Conservation (phyloP, 2,888 invertebrate species). For the Nephrotoma flavescens region DNA sequence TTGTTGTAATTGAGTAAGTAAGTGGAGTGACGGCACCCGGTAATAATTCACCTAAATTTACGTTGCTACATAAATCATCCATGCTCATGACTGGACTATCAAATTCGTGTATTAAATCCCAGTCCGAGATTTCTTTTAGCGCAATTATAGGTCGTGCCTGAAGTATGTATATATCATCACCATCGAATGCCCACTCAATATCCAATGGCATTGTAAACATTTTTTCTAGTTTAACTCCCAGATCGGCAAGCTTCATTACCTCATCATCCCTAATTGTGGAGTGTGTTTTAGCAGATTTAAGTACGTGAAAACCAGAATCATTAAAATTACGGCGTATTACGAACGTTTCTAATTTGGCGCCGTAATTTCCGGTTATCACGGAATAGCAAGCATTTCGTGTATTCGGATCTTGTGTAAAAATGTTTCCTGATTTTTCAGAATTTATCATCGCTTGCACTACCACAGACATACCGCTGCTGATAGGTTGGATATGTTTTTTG, state of each 20-base stretch:
- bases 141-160: conserved; percentile 70
- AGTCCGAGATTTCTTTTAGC: conserved; percentile 55
- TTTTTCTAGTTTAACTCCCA: conserved; percentile 46
- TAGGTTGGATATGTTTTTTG: conserved; percentile 56
- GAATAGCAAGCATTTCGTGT: conserved; percentile 42
- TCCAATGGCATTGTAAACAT: conserved; percentile 56
- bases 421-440: conserved; percentile 58
- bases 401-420: conserved; percentile 68
- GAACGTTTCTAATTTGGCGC: conserved; percentile 8
- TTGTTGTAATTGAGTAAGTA: conserved; percentile 27
- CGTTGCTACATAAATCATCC: conserved; percentile 49
- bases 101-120: conserved; percentile 64
- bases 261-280: not conserved
- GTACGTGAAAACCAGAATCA: conserved; percentile 22
- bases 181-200: conserved; percentile 63
- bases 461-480: conserved; percentile 57
- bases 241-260: conserved; percentile 36
- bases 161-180: conserved; percentile 46
- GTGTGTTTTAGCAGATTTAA: conserved; percentile 13
- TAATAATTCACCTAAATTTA: conserved; percentile 58
- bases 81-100: conserved; percentile 51
- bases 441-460: conserved; percentile 64
- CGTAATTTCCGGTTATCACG: not conserved
- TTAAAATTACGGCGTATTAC: conserved; percentile 26
- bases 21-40: conserved; percentile 46